Percentiles rank a stretch among this genome's conserved stretches.
phyloP scores from a whole-genome alignment of 2,113 vertebrate genomes.

The Xyrauchen texanus region DNA sequence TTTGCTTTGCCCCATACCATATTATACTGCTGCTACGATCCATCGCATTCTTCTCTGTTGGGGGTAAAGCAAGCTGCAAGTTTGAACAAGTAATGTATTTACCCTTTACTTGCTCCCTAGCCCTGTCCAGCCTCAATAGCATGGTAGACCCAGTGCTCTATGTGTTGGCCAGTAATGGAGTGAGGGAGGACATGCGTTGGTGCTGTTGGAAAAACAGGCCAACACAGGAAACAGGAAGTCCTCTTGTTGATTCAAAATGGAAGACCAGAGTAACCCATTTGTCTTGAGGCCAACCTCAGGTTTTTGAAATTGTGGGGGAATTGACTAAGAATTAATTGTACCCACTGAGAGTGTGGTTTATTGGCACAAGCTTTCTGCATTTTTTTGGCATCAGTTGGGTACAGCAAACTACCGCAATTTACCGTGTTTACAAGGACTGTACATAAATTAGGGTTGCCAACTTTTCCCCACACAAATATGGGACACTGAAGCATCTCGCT shows the following conservation, averaged over 20 bases:
- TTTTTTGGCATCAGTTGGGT: not conserved
- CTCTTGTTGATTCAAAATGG: not conserved
- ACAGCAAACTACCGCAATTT: too few species aligned
- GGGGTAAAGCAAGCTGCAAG: constrained; percentile 39
- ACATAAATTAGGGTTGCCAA: too few species aligned
- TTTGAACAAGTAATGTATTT: constrained; percentile 70
- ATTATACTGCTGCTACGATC: constrained; percentile 71
- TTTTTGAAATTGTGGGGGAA: not conserved
- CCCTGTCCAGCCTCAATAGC: constrained; percentile 76
- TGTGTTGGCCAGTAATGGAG: constrained; percentile 71
- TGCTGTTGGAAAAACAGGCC: constrained; percentile 44
- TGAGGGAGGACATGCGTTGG: constrained; percentile 61
- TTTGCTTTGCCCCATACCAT: constrained; percentile 80
- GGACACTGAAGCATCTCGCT: too few species aligned
- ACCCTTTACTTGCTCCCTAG: constrained; percentile 69
- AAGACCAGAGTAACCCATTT: not conserved
- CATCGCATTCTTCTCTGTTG: constrained; percentile 54
- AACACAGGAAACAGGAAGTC: not conserved
- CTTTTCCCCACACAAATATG: too few species aligned
- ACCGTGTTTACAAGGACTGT: too few species aligned
- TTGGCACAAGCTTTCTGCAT: not conserved
- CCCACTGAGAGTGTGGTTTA: not conserved
- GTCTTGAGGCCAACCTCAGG: not conserved
- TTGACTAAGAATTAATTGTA: not conserved
- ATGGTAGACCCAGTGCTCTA: constrained; percentile 79